These are phyloP conservation scores for Dufourea novaeangliae DNA, from an alignment of 1,140 invertebrate species.

Conservation along the genomic window DNA sequence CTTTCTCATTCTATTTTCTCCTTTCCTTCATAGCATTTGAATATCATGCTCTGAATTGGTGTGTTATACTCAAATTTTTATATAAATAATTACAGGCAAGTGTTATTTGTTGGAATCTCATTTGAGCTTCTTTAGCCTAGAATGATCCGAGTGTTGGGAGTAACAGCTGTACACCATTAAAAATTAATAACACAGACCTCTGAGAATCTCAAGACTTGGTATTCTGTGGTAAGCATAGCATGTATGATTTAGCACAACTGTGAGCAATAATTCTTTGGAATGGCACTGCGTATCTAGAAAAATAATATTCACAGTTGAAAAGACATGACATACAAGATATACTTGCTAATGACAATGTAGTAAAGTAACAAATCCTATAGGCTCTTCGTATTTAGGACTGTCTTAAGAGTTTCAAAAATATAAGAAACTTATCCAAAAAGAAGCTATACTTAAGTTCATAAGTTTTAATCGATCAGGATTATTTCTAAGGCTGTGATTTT, in stretches of 20 bases:
- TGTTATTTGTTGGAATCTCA: constrained; percentile 32
- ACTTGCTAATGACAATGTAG: too few species aligned
- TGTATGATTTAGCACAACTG: constrained; percentile 72
- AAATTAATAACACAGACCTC: constrained; percentile 42
- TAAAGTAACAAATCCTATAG: too few species aligned
- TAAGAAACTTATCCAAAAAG: too few species aligned
- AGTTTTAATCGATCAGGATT: too few species aligned
- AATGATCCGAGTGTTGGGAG: constrained; percentile 13
- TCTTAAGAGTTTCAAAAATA: too few species aligned
- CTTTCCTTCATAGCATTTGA: constrained; percentile 28
- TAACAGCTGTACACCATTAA: constrained; percentile 39
- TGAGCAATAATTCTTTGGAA: constrained; percentile 77
- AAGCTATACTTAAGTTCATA: too few species aligned
- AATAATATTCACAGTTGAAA: constrained; percentile 29
- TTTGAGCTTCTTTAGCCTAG: constrained; percentile 22
- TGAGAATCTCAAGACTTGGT: constrained; percentile 35
- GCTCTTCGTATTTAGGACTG: too few species aligned
- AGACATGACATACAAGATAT: neutral
- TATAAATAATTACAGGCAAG: constrained; percentile 26
- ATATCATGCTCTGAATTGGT: constrained; percentile 48
- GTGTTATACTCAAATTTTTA: constrained; percentile 10
- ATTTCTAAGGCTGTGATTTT: too few species aligned
- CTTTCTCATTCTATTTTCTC: constrained; percentile 46
- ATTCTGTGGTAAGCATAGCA: constrained; percentile 44
- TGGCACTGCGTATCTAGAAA: constrained; percentile 77